These are phyloP conservation scores for Fulica atra DNA, from an alignment of 2,113 vertebrate genomes.

Conservation along the genomic window DNA sequence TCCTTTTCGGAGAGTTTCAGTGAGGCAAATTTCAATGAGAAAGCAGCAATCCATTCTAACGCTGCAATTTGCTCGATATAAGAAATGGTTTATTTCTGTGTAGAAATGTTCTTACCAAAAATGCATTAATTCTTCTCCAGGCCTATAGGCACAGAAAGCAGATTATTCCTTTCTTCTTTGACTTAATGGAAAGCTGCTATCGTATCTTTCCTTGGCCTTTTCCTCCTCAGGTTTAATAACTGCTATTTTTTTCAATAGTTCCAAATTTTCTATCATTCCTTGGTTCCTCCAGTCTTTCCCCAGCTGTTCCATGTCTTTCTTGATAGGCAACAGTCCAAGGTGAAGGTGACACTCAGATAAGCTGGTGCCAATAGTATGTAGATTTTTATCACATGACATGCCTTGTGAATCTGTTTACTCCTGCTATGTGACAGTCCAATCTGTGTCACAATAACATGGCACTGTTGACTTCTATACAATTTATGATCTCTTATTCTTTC, in stretches of 20 bases:
- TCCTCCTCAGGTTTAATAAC: constrained; percentile 13
- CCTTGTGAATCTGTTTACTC: not conserved
- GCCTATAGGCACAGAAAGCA: not conserved
- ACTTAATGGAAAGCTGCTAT: constrained; percentile 13
- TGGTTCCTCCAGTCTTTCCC: constrained; percentile 1
- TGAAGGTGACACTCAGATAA: not conserved
- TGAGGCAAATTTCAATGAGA: not conserved
- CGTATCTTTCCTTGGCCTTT: constrained; percentile 25
- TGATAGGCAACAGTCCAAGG: not conserved
- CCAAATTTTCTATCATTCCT: constrained; percentile 2
- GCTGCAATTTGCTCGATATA: not conserved
- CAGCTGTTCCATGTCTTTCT: not conserved
- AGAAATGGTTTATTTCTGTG: not conserved
- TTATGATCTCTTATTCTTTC: not conserved
- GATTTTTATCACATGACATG: not conserved
- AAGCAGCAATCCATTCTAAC: not conserved
- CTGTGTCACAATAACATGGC: not conserved
- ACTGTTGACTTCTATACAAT: not conserved
- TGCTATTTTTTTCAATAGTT: not conserved
- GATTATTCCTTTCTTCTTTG: constrained; percentile 9
- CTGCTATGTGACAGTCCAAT: not conserved
- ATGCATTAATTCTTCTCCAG: constrained; percentile 2
- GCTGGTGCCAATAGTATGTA: not conserved
- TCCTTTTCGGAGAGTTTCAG: not conserved
- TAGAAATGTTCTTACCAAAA: constrained; percentile 18